Base-by-base conservation (phyloP, 2,888 invertebrate species). In the Apocheima hispidaria region DNA sequence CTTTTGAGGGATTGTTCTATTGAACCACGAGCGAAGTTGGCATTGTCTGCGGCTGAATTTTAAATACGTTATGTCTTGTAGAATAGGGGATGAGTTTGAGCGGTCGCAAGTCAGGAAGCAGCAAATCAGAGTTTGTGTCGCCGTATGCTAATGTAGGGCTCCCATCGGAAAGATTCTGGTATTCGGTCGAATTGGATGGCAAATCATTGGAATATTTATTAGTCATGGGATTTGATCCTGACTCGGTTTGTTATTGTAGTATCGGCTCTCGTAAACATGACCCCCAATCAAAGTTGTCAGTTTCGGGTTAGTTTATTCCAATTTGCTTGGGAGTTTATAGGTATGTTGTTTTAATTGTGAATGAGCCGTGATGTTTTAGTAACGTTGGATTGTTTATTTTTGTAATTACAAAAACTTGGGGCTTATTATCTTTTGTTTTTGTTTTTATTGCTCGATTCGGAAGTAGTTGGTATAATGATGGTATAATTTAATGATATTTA, bases 191-290 rank as follows among this genome's bases (percentile, higher is more conserved):
- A 88, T 88, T 86, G 89, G 86, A 86, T 84, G 83, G 79, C 79
- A 83, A 87, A 83, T 88, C 87, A 87, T 87, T 86, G 87, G 90
- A 87, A 88, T 90, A 90, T 90, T 88, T 90, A 89, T 88, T 87
- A 87, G 88, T 66, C 77, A 71, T 70, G 86, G 87, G 90, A 87
- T 77, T 83, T 73, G 74, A 78, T 76, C 71, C 69, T 68, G 73
- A 65, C 33, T 72, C 66, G 69, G 77, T 77, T 81, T 75, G 78
- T 82, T 75, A 75, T 76, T 79, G 73, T 70, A 72, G 71, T 71
- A 71, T 72, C 68, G 65, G 68, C 66, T 66, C 69, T 72, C 73
- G 76, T 80, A 69, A 77, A 79, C 79, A 73, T 70, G 65, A 70
- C 65, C 60, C 66, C 60, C 63, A 58, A 60, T 65, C 53, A 54